Percentiles rank a stretch among this genome's conserved stretches.
These are phyloP conservation scores for Daphoenositta chrysoptera DNA, from an alignment of 2,113 vertebrate genomes.

Conservation along the genomic window DNA sequence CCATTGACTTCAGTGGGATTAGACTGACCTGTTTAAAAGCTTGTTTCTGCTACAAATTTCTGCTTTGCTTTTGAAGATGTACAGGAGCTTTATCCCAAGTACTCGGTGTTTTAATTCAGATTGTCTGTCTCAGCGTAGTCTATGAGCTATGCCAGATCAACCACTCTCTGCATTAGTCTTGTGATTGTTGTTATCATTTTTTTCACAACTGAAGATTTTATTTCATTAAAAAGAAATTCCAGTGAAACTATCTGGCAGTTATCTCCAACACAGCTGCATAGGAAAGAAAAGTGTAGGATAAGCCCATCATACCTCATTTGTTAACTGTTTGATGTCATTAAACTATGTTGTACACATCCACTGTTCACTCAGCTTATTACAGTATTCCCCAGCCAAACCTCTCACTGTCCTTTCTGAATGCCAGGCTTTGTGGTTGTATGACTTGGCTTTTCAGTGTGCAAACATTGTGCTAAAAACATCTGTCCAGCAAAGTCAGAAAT, in stretches of 20 bases:
- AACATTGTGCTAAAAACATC: not conserved
- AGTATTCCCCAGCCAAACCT: not conserved
- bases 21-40: not conserved
- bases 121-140: not conserved
- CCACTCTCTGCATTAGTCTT: not conserved
- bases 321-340: not conserved
- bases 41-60: not conserved
- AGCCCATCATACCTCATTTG: not conserved
- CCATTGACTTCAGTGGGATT: not conserved
- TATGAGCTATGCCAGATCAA: not conserved
- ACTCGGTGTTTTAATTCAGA: not conserved
- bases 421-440: not conserved
- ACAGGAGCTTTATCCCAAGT: not conserved
- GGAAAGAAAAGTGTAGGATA: not conserved
- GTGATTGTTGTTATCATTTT: not conserved
- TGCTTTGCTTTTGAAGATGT: not conserved
- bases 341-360: not conserved
- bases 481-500: not conserved
- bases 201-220: not conserved
- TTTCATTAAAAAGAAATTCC: not conserved
- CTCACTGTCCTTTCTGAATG: not conserved
- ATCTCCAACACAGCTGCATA: not conserved
- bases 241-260: not conserved
- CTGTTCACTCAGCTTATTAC: not conserved
- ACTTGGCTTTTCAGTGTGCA: not conserved